Evolutionary conservation across 2,797 vertebrate genomes (phyloP).

Genomic region (Limosa lapponica): DNA sequence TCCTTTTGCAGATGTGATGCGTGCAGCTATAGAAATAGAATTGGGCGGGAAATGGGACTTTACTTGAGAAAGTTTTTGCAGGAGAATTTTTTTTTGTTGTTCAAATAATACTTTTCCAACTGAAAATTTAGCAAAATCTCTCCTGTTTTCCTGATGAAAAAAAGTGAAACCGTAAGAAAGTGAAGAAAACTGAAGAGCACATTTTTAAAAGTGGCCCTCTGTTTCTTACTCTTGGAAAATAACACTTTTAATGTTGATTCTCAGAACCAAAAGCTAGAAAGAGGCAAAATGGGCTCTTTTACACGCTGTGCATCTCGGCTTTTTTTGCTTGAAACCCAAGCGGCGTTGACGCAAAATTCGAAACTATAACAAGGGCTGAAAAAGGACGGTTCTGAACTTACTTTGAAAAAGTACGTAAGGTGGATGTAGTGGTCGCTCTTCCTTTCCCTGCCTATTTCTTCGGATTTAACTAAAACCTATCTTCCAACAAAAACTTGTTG

Average conservation of each 20-base stretch:
- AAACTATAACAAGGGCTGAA: not conserved
- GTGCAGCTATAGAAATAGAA: not conserved
- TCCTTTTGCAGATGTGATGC: not conserved
- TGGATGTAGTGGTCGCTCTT: accelerated
- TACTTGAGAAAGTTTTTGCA: not conserved
- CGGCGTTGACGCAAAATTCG: accelerated
- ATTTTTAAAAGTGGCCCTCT: not conserved
- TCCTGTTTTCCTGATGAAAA: not conserved
- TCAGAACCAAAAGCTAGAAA: not conserved
- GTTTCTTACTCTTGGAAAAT: not conserved
- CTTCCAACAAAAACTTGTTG: not conserved
- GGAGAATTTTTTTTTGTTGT: not conserved
- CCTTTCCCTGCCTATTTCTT: not conserved
- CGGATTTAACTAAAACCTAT: not conserved
- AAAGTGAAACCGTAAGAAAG: not conserved
- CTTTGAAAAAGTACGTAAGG: accelerated
- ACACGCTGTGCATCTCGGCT: not conserved
- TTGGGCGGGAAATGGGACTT: not conserved
- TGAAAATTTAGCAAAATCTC: not conserved
- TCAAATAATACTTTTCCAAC: not conserved
- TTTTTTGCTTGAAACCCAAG: not conserved
- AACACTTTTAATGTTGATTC: not conserved
- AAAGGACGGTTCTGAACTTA: not conserved
- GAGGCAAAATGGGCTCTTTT: not conserved
- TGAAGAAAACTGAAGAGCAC: not conserved